Evolutionary conservation across 1,140 invertebrate species (phyloP).

Genomic region (Acromyrmex heyeri): DNA sequence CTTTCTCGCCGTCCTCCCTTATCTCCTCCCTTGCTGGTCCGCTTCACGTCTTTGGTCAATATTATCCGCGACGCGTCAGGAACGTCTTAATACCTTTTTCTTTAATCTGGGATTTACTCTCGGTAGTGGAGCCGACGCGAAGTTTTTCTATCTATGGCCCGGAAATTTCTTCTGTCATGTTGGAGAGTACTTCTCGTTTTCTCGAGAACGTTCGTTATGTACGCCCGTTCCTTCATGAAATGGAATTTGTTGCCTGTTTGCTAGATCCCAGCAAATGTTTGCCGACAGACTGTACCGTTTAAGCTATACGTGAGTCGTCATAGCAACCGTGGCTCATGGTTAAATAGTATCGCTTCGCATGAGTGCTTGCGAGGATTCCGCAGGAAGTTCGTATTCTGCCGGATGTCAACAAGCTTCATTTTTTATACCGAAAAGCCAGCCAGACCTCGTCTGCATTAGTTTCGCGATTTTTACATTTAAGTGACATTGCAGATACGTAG

Average conservation of each 20-base stretch:
- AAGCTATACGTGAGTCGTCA: slow-evolving; percentile 59
- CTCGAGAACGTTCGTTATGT: slow-evolving; percentile 54
- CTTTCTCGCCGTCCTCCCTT: neutral
- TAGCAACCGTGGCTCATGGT: slow-evolving; percentile 54
- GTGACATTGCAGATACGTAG: neutral
- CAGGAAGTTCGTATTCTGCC: slow-evolving; percentile 25
- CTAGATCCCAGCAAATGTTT: slow-evolving; percentile 57
- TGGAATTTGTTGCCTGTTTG: slow-evolving; percentile 63
- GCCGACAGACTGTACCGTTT: slow-evolving; percentile 59
- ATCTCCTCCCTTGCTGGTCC: neutral
- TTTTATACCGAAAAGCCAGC: neutral
- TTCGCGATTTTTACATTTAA: neutral
- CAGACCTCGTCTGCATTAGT: neutral
- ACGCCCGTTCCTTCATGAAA: slow-evolving; percentile 58
- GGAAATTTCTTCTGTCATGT: slow-evolving; percentile 50
- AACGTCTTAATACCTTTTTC: slow-evolving; percentile 55
- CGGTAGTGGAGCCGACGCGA: slow-evolving; percentile 7
- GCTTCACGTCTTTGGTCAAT: slow-evolving; percentile 46
- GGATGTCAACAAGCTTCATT: slow-evolving; percentile 52
- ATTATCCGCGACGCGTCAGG: slow-evolving; percentile 55
- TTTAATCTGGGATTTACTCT: slow-evolving; percentile 55
- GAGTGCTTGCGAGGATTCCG: slow-evolving; percentile 36
- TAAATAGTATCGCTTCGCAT: slow-evolving; percentile 59
- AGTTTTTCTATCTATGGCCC: slow-evolving; percentile 49
- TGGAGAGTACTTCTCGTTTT: slow-evolving; percentile 38